Conservation (phyloP, 2,797 vertebrate genomes). For the Microctenopoma lineatum region DNA sequence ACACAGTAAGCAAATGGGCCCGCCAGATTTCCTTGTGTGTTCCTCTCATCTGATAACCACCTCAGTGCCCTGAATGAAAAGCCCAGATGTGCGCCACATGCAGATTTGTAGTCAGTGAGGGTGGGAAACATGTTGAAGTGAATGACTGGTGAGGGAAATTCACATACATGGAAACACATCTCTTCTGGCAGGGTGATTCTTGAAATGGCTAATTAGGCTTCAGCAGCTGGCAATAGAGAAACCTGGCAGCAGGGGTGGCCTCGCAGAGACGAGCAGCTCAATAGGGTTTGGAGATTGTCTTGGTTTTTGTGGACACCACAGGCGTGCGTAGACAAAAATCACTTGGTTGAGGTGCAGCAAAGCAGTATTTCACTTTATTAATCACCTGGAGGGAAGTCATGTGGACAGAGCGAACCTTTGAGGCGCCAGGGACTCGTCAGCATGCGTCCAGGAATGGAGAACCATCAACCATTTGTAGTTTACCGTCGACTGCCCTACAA, state of each 20-base stretch:
- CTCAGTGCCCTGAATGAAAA: conserved; percentile 58
- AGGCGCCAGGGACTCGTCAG: too few relatives aligned
- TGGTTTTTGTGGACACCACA: conserved; percentile 48
- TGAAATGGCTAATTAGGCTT: conserved; percentile 80
- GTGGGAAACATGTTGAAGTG: conserved; percentile 68
- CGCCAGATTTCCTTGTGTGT: conserved; percentile 73
- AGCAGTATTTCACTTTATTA: conserved; percentile 4
- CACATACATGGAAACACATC: conserved; percentile 76
- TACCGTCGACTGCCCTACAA: too few relatives aligned
- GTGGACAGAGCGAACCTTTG: too few relatives aligned
- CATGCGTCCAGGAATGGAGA: too few relatives aligned
- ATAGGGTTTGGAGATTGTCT: conserved; percentile 41
- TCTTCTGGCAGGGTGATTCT: conserved; percentile 74
- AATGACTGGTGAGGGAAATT: conserved; percentile 61
- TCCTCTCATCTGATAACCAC: conserved; percentile 78
- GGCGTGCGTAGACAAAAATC: conserved; percentile 4
- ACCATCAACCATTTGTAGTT: too few relatives aligned
- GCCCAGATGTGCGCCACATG: conserved; percentile 77
- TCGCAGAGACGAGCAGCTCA: conserved; percentile 16
- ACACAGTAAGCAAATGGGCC: conserved; percentile 58
- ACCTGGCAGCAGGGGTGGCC: conserved; percentile 70
- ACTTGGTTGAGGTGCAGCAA: conserved; percentile 35
- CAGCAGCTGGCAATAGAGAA: conserved; percentile 73
- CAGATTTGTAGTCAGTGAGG: conserved; percentile 64
- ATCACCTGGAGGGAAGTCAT: too few relatives aligned